phyloP scores from a whole-genome alignment of 2,113 vertebrate genomes.

The Gymnorhina tibicen region DNA sequence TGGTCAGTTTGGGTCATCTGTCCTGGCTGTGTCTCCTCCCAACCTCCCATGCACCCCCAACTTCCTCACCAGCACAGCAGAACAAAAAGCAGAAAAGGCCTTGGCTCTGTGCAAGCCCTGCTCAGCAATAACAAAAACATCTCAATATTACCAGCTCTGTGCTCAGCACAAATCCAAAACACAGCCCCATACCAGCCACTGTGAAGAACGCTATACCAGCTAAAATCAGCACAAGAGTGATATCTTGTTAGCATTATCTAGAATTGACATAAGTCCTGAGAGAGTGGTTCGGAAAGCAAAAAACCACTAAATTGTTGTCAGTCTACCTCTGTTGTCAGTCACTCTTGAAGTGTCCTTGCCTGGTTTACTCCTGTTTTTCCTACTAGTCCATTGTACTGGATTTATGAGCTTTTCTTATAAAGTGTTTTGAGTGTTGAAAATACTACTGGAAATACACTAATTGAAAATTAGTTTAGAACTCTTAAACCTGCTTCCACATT shows the following conservation, averaged over 20 bases:
- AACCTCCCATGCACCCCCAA: background rate
- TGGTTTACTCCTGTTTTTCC: background rate
- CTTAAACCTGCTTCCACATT: background rate
- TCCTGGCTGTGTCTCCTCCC: background rate
- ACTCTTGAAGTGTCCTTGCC: background rate
- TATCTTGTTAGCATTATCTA: background rate
- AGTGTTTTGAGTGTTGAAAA: background rate
- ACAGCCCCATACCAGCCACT: background rate
- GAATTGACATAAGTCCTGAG: background rate
- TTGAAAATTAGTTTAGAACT: background rate
- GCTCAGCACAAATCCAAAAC: background rate
- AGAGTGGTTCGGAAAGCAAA: background rate
- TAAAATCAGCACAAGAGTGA: background rate
- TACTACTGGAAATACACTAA: background rate
- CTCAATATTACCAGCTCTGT: fast-evolving
- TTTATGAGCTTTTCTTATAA: background rate
- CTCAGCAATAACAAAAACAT: background rate
- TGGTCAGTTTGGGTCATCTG: background rate
- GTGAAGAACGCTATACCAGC: background rate
- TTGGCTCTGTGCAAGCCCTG: background rate
- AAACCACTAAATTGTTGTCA: background rate
- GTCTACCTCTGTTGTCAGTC: background rate
- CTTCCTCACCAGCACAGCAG: too few relatives aligned
- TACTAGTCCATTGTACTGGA: background rate
- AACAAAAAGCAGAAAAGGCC: background rate